These are phyloP conservation scores for Chrysopilus asiliformis DNA, from an alignment of 2,888 invertebrate species.

Conservation along the genomic window DNA sequence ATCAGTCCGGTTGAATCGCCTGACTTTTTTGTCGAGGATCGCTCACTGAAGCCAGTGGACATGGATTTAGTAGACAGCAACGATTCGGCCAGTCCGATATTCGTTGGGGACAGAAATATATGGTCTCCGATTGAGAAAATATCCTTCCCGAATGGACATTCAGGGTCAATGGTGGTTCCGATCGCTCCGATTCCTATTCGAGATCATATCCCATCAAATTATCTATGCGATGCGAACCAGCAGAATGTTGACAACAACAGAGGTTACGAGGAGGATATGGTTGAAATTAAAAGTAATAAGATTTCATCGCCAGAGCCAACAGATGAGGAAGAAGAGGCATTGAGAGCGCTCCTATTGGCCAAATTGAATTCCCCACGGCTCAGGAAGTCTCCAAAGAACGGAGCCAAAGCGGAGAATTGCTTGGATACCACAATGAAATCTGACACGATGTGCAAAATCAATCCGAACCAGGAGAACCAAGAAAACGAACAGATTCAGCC, in stretches of 20 bases:
- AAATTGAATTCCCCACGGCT: constrained; percentile 21
- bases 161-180: too few species aligned
- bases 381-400: constrained; percentile 11
- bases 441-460: background rate
- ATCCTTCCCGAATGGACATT: constrained; percentile 13
- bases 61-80: constrained; percentile 34
- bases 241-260: background rate
- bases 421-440: background rate
- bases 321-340: constrained; percentile 27
- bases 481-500: background rate
- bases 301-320: constrained; percentile 15
- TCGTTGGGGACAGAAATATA: constrained; percentile 4
- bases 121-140: constrained; percentile 18
- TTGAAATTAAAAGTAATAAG: constrained; percentile 11
- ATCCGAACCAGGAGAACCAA: background rate
- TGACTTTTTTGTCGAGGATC: constrained; percentile 9
- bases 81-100: constrained; percentile 14
- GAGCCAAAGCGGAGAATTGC: too few species aligned
- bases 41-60: constrained; percentile 24
- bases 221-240: background rate
- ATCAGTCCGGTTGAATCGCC: constrained; percentile 34
- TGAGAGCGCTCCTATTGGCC: constrained; percentile 27
- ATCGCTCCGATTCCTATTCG: too few species aligned
- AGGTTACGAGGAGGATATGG: constrained; percentile 4
- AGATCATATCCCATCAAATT: too few species aligned